Conservation (phyloP, 2,888 invertebrate genomes). For the Chromoteleia sp. region DNA sequence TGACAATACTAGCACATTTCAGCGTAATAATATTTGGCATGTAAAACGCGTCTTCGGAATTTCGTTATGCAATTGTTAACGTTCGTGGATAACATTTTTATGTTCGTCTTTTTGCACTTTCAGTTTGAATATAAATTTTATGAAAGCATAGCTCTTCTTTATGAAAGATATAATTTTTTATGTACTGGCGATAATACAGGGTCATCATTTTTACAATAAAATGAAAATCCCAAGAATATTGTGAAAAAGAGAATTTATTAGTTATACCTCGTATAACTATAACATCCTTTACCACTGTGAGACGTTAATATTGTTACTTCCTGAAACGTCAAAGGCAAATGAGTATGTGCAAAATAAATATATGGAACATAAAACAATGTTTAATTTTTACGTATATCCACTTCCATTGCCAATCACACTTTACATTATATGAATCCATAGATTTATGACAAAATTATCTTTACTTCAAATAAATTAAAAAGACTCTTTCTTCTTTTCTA, state of each 20-base stretch:
- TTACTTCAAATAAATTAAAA: no score
- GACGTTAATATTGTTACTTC: conserved; percentile 62
- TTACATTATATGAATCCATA: neutral
- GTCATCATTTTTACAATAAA: conserved; percentile 60
- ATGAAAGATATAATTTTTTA: conserved; percentile 12
- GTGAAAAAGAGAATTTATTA: conserved; percentile 32
- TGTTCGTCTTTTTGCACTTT: neutral
- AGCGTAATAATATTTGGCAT: neutral
- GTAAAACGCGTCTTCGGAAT: neutral
- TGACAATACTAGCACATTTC: conserved; percentile 33
- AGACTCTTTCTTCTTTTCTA: no score
- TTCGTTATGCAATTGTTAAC: neutral
- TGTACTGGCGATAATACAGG: conserved; percentile 62
- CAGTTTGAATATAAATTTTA: neutral
- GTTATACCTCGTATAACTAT: conserved; percentile 49
- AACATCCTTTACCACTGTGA: conserved; percentile 44
- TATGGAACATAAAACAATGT: conserved; percentile 46
- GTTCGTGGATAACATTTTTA: conserved; percentile 9
- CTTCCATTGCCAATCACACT: no score
- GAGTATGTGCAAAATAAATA: conserved; percentile 68
- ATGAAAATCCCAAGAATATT: conserved; percentile 28
- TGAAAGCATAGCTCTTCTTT: neutral
- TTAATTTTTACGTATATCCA: neutral
- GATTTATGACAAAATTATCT: no score
- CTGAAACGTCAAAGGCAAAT: conserved; percentile 50